Base-by-base conservation (phyloP, 1,140 invertebrate genomes). In the Hetaerina americana region DNA sequence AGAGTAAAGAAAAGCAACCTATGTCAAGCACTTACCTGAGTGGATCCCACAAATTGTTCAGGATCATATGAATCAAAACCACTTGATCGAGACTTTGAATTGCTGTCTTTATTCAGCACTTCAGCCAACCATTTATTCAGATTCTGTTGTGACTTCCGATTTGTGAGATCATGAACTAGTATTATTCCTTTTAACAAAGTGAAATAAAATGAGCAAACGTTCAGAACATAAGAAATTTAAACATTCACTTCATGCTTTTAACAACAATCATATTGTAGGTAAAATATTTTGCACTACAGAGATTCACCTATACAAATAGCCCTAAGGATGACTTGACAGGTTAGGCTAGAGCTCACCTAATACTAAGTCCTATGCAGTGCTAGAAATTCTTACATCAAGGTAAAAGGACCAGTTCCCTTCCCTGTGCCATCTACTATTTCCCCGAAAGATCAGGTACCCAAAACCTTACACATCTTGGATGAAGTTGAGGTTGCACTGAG, bases 101-200 rank as follows among this genome's bases (percentile, higher is more conserved):
- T 86, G 31, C 79, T 85, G 71, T 94, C 92, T 82, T 88, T 90
- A 80, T 90, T 92, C 31, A 96, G 82, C 66, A 97, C 90, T 84
- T 98, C 96, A 71, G 89, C 87, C 2, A 98, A 80, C 96, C 96
- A 98, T 81, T 94, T 92, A 73, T 90, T 87, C 67, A 98, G 83
- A 84, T 98, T 97, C 73, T 93, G 87, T 80, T 98, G 92, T 69
- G 95, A 97, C 81, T 98, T 98, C 76, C 93, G 86, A 80, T 98
- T 99, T 26, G 93, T 96, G 75, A 98, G 85, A 84, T 99, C 97
- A 83, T 98, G 95, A 12, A 98, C 95, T 67, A 98, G 83, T 77
- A 97, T 94, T 68, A 97, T 92, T 73, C 91, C 91, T 93, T 76
- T 73, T 84, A 84, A 76, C 27, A 69, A 27, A 74, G 49, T 73